These are phyloP conservation scores for Microplitis demolitor DNA, from an alignment of 1,140 invertebrate genomes.

Conservation along the genomic window DNA sequence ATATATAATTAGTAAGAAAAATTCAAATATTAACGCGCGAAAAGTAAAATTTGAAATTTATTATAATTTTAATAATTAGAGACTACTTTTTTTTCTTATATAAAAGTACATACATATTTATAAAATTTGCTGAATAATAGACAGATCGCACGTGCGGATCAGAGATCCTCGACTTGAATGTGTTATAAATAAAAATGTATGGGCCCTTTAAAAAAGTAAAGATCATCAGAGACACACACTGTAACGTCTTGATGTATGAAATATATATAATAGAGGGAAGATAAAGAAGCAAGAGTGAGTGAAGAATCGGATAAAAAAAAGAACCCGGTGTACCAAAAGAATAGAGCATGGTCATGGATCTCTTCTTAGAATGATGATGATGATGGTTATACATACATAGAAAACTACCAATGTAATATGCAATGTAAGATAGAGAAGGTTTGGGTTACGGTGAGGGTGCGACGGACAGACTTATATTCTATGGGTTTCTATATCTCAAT, in stretches of 20 bases:
- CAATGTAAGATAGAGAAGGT: slow-evolving; percentile 47
- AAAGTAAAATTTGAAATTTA: too few relatives aligned
- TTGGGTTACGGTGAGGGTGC: slow-evolving; percentile 53
- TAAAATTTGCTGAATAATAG: slow-evolving; percentile 9
- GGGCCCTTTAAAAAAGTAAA: background rate
- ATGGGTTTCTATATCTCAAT: slow-evolving; percentile 37
- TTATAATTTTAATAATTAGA: too few relatives aligned
- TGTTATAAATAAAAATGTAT: background rate
- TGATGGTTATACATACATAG: background rate
- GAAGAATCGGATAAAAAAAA: background rate
- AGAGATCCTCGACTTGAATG: background rate
- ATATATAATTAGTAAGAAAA: too few relatives aligned
- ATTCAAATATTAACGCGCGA: too few relatives aligned
- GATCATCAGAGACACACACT: slow-evolving; percentile 20
- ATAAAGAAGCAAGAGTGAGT: background rate
- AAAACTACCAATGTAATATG: slow-evolving; percentile 44
- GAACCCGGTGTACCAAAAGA: background rate
- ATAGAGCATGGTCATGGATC: slow-evolving; percentile 34
- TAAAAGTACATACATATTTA: too few relatives aligned
- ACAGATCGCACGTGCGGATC: background rate
- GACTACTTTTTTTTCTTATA: too few relatives aligned
- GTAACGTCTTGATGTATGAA: slow-evolving; percentile 40
- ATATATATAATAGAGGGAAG: slow-evolving; percentile 39
- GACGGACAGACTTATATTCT: background rate
- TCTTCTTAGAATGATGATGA: slow-evolving; percentile 28